Conservation (phyloP, 1,140 invertebrate species). For the Bombus soroeensis region DNA sequence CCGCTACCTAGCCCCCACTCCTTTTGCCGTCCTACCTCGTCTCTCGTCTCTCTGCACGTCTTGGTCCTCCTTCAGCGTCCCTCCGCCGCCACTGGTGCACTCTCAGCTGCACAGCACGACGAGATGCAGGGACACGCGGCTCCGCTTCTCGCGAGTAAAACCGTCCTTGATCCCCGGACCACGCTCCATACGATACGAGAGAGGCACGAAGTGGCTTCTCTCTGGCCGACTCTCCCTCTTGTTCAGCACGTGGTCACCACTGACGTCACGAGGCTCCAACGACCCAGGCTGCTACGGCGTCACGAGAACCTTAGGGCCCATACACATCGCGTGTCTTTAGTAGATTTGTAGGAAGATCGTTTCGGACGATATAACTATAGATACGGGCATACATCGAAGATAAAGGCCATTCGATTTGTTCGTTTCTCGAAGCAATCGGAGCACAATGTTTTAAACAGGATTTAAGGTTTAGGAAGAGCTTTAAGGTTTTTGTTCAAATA, state of each 20-base stretch:
- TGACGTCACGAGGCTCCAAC: constrained; percentile 75
- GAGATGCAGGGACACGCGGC: constrained; percentile 69
- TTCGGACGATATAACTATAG: neutral
- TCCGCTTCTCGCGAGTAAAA: constrained; percentile 78
- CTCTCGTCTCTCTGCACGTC: constrained; percentile 29
- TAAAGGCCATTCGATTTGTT: neutral
- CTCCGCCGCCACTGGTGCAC: constrained; percentile 37
- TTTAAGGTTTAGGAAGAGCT: neutral
- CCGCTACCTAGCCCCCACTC: constrained; percentile 42
- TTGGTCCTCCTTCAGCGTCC: constrained; percentile 1
- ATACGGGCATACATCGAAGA: neutral
- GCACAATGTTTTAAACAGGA: neutral
- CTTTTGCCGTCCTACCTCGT: constrained; percentile 33
- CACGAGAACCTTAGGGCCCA: constrained; percentile 59
- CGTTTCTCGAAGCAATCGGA: neutral
- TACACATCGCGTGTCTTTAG: constrained; percentile 23
- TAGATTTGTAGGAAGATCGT: neutral
- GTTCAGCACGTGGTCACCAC: constrained; percentile 77
- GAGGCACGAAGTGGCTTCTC: constrained; percentile 66
- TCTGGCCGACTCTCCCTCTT: constrained; percentile 69
- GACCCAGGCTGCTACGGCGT: constrained; percentile 46
- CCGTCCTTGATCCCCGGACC: constrained; percentile 81
- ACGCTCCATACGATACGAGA: constrained; percentile 76
- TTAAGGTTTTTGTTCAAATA: neutral
- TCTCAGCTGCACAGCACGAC: constrained; percentile 59